Conservation (phyloP, 2,888 invertebrate species). For the Ectemnius continuus region DNA sequence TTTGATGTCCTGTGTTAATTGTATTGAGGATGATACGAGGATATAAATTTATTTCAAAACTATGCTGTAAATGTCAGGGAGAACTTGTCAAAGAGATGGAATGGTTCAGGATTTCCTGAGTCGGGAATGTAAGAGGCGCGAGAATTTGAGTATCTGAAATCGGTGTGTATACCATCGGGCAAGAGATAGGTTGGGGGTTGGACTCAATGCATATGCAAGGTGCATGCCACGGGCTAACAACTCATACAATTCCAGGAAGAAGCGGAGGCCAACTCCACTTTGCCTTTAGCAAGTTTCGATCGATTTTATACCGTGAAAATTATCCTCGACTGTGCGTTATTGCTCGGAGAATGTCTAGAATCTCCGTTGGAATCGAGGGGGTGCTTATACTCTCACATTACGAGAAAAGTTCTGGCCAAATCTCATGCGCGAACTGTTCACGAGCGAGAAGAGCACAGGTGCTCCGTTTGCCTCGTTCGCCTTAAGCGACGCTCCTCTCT, state of each 20-base stretch:
- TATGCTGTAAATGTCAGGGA: constrained; percentile 18
- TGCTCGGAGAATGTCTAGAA: background rate
- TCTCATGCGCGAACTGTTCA: constrained; percentile 12
- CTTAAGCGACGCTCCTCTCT: constrained; percentile 17
- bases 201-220: constrained; percentile 73
- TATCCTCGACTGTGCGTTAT: constrained; percentile 14
- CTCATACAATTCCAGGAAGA: constrained; percentile 66
- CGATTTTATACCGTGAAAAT: constrained; percentile 58
- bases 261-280: constrained; percentile 58
- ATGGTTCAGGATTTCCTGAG: constrained; percentile 27
- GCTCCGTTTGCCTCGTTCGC: constrained; percentile 8
- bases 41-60: too few species aligned
- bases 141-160: constrained; percentile 25
- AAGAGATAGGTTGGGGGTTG: constrained; percentile 17
- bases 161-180: constrained; percentile 6
- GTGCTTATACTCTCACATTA: constrained; percentile 15
- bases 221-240: constrained; percentile 74
- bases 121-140: background rate
- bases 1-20: too few species aligned
- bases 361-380: background rate
- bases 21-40: too few species aligned
- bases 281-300: constrained; percentile 68
- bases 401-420: constrained; percentile 41
- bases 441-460: background rate
- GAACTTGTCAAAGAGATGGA: constrained; percentile 12